Conservation (phyloP, 2,797 vertebrate species). For the Cryptoblepharus egeriae region DNA sequence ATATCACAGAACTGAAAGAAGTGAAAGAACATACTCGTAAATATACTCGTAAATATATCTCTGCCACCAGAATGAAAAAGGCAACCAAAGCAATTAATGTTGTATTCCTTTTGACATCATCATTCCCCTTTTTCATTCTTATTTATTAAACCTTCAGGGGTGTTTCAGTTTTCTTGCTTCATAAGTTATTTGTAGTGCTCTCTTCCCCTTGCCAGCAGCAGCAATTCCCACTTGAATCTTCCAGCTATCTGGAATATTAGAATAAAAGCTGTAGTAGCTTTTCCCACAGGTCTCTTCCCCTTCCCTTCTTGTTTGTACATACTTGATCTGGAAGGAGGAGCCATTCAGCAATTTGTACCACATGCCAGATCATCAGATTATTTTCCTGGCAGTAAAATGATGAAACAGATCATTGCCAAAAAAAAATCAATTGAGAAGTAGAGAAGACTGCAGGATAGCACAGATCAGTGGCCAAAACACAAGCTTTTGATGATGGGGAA, state of each 20-base stretch:
- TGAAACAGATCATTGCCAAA: constrained; percentile 39
- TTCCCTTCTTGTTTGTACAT: constrained; percentile 26
- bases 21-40: no score
- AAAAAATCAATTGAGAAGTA: constrained; percentile 46
- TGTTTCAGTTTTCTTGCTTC: constrained; percentile 5
- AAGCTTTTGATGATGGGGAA: background rate
- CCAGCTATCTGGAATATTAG: constrained; percentile 45
- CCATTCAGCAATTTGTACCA: constrained; percentile 14
- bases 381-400: constrained; percentile 44
- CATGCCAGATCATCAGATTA: constrained; percentile 36
- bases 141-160: constrained; percentile 11
- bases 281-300: constrained; percentile 21
- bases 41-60: background rate
- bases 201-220: constrained; percentile 4
- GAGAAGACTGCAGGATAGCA: constrained; percentile 43
- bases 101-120: background rate
- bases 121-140: background rate
- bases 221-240: constrained; percentile 9
- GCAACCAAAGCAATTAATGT: background rate
- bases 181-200: background rate
- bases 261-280: constrained; percentile 30
- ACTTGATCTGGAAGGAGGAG: constrained; percentile 42
- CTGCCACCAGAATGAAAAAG: background rate
- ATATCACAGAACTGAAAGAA: background rate
- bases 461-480: constrained; percentile 11